phyloP scores from a whole-genome alignment of 2,797 vertebrate species.

The Aphelocoma californica region DNA sequence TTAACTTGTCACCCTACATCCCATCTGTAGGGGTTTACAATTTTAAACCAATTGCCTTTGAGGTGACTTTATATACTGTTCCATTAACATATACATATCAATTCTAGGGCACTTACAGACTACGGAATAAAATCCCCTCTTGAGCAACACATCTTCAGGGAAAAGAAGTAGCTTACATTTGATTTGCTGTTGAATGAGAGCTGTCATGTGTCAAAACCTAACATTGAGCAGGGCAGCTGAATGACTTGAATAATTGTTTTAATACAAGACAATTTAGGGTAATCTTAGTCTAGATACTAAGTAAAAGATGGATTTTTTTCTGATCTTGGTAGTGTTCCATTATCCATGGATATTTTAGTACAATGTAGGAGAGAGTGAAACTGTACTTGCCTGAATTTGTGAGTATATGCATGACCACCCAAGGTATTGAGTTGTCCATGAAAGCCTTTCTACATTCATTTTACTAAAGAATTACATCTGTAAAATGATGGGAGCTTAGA shows the following conservation, averaged over 20 bases:
- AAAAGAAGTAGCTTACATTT: not conserved
- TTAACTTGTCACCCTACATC: conserved; percentile 61
- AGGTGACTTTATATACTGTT: conserved; percentile 67
- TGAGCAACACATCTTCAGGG: not conserved
- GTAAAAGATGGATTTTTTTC: not conserved
- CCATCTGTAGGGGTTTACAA: conserved; percentile 51
- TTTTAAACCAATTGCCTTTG: conserved; percentile 65
- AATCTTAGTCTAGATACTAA: not conserved
- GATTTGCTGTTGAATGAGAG: conserved; percentile 11
- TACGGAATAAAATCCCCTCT: conserved; percentile 22
- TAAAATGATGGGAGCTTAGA: not conserved
- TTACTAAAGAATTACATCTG: not conserved
- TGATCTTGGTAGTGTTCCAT: not conserved
- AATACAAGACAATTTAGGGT: not conserved
- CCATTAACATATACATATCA: conserved; percentile 43
- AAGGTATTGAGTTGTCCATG: not conserved
- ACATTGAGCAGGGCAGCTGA: not conserved
- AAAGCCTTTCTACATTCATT: not conserved
- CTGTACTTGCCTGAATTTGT: not conserved
- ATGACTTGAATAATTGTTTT: not conserved
- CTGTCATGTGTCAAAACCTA: not conserved
- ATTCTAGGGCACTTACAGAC: conserved; percentile 47
- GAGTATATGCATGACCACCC: not conserved
- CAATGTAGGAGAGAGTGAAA: not conserved
- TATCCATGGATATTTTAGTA: not conserved